Evolutionary conservation across 2,888 invertebrate species (phyloP), one percentile per base, ranked within the genome.

Genomic region (Drosophila cracens): DNA sequence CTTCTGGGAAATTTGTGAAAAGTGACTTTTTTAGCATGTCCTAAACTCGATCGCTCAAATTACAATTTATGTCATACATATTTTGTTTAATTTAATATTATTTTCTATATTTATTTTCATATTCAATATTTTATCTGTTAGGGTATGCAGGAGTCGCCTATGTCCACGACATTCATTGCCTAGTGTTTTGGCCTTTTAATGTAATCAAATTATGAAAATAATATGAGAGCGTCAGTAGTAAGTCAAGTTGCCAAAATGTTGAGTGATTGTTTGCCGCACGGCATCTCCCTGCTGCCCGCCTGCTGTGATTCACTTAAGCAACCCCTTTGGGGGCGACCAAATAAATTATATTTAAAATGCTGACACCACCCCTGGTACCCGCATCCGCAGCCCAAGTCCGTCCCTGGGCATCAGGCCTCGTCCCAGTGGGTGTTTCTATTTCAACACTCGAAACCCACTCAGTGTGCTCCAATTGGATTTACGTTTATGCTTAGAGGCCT

Each of bases 161-260:
- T 18, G 18, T 7, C 8, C 6, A 11, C 2, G 0, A 0, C 0
- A 36, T n/a, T 21, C 5, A n/a, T 38, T 16, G 7, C 8, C 33
- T 27, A 58, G 38, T 74, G 73, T 82, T 80, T 76, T 70, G 59
- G 68, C 60, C 66, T 74, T 74, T 69, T 81, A 83, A 89, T 86
- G 89, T 84, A 88, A 90, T 86, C 87, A 89, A 91, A 90, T 88
- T 90, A 88, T 88, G 82, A 84, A 83, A 79, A 80, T 81, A 82
- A 89, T 83, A 83, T 69, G 80, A 80, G 81, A 68, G 74, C 74
- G 79, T 62, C 68, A 72, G 83, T 83, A 77, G 80, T 86, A 79
- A 88, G 89, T 86, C 84, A 83, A 86, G 88, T 86, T 86, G 83
- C 70, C 84, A 83, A 83, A 86, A 86, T 88, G 80, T 84, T 87